These are phyloP conservation scores for Andrena praecox DNA, from an alignment of 2,888 invertebrate species.

Conservation along the genomic window DNA sequence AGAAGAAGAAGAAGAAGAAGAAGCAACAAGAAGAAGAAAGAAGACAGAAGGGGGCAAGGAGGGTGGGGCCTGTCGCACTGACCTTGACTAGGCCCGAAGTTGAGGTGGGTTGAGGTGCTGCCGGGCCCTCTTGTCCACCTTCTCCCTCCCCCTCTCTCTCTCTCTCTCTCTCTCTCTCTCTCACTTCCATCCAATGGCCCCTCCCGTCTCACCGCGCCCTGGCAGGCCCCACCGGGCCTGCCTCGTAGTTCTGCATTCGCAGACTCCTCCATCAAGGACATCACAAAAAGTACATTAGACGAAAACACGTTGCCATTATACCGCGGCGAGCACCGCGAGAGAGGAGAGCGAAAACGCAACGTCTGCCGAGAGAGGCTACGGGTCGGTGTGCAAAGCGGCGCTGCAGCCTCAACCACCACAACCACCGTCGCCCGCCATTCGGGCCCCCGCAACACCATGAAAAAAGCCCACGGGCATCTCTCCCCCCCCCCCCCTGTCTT, in stretches of 20 bases:
- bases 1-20: slow-evolving; percentile 41
- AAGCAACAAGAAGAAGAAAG: slow-evolving; percentile 42
- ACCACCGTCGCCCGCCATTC: slow-evolving; percentile 55
- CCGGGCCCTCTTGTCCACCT: slow-evolving; percentile 73
- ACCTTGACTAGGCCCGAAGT: slow-evolving; percentile 84
- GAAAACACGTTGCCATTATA: slow-evolving; percentile 84
- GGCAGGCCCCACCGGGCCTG: slow-evolving; percentile 72
- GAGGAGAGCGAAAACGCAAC: slow-evolving; percentile 72
- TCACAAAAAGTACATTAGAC: slow-evolving; percentile 85
- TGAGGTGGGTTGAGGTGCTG: slow-evolving; percentile 83
- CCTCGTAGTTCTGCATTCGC: slow-evolving; percentile 85
- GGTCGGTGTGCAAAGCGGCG: slow-evolving; percentile 53
- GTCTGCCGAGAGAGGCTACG: slow-evolving; percentile 65
- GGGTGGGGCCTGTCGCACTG: slow-evolving; percentile 78
- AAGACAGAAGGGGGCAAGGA: slow-evolving; percentile 57
- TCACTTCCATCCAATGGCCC: slow-evolving; percentile 44
- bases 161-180: slow-evolving; percentile 14
- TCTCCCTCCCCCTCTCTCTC: slow-evolving; percentile 52
- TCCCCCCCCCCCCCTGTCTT: slow-evolving; percentile 59
- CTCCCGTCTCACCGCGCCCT: slow-evolving; percentile 57
- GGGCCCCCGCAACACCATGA: slow-evolving; percentile 70
- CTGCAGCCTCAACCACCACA: slow-evolving; percentile 57
- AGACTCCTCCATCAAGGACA: slow-evolving; percentile 85
- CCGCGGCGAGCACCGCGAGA: slow-evolving; percentile 76
- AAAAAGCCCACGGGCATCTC: slow-evolving; percentile 67